These are phyloP conservation scores for Limnephilus auricula DNA, from an alignment of 2,888 invertebrate species.

Conservation along the genomic window DNA sequence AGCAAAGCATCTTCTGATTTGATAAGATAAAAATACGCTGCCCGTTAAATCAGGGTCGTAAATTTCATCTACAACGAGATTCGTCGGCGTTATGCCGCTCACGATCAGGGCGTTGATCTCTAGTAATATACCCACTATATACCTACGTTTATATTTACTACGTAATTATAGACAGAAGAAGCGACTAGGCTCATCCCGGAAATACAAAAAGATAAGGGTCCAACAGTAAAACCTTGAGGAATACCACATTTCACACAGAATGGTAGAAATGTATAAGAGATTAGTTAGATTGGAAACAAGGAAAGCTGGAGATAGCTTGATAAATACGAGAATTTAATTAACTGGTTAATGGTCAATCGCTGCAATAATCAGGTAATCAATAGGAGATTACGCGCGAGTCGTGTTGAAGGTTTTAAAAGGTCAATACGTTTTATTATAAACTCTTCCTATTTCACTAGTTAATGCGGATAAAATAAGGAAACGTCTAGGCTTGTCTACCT, in stretches of 20 bases:
- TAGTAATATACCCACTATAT: background rate
- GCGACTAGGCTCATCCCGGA: background rate
- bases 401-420: background rate
- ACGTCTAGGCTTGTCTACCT: background rate
- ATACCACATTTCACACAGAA: background rate
- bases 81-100: background rate
- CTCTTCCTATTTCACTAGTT: background rate
- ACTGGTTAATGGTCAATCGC: background rate
- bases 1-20: background rate
- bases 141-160: background rate
- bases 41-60: background rate
- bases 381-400: background rate
- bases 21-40: background rate
- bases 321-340: background rate
- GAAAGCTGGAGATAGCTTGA: background rate
- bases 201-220: slow-evolving; percentile 2
- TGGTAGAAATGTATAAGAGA: background rate
- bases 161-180: background rate
- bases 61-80: background rate
- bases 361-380: background rate
- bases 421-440: background rate
- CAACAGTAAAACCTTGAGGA: background rate
- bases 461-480: background rate
- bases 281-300: background rate
- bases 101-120: background rate